A percentile compares a stretch with the other conserved stretches of the same genome.
Conservation (phyloP, 1,140 invertebrate species). For the Brachionus sp. region DNA sequence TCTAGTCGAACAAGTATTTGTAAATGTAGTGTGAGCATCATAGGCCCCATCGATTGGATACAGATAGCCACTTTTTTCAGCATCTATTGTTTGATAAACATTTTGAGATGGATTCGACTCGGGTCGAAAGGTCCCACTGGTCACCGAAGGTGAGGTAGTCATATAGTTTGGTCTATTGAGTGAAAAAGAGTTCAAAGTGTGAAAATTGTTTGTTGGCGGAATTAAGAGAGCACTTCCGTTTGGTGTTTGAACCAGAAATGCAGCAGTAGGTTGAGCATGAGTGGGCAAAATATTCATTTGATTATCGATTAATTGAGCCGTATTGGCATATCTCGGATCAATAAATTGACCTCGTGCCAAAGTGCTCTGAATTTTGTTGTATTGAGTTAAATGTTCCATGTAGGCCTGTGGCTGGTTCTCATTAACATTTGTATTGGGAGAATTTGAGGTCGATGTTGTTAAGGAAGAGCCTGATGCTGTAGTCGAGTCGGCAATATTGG, state of each 20-base stretch:
- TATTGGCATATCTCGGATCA: neutral
- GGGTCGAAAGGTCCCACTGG: neutral
- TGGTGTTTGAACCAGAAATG: constrained; percentile 36
- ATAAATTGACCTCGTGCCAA: neutral
- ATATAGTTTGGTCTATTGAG: neutral
- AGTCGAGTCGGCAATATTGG: constrained; percentile 11
- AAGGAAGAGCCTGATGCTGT: constrained; percentile 14
- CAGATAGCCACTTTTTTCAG: constrained; percentile 13
- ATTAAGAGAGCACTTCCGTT: constrained; percentile 31
- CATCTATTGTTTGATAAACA: constrained; percentile 45
- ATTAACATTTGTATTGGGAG: neutral
- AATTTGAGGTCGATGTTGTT: neutral
- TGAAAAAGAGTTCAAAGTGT: constrained; percentile 6
- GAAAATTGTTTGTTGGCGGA: constrained; percentile 18
- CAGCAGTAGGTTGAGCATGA: neutral
- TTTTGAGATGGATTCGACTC: constrained; percentile 37
- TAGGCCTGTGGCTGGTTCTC: neutral
- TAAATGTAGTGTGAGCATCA: neutral
- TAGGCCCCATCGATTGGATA: constrained; percentile 21
- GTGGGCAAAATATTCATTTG: neutral
- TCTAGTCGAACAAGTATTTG: constrained; percentile 19
- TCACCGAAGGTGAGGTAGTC: neutral
- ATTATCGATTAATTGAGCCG: neutral
- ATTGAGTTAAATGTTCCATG: neutral
- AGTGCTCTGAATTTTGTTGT: neutral